Evolutionary conservation across 2,113 vertebrate genomes (phyloP), one percentile per base, ranked within the genome.

Genomic region (Phocoena sinus): DNA sequence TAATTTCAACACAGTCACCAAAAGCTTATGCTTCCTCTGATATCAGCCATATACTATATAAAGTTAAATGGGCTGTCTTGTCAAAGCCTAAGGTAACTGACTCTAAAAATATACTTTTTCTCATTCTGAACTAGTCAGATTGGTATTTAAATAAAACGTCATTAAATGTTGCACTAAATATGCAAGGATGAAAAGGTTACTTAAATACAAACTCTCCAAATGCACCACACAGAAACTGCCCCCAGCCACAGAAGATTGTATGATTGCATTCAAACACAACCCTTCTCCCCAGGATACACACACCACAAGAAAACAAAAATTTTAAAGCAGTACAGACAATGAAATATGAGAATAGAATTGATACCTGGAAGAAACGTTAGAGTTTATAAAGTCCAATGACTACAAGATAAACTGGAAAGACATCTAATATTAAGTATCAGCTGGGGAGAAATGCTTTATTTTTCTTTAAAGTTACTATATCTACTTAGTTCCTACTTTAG

Each of bases 131-230:
- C 31, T 96, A 97, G 60, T 89, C 67, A 95, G 67, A 95, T 77
- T 96, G 88, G 90, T 91, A 98, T 97, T 97, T 94, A 92, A 96
- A 56, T 50, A 83, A 92, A 97, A 96, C 8, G 10, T 96, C 90
- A 98, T 90, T 71, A 96, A 97, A 87, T 91, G 53, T 50, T 94
- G n/a, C 87, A 90, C 73, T 96, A 88, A 97, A 88, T 58, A 74
- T 73, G 41, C 74, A 92, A 97, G 53, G 33, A 94, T 50, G 18
- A 97, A 94, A 97, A 87, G 79, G 63, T 74, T 79, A 86, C 31
- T 92, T 82, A 94, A 95, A 97, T 23, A 95, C 28, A 28, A 96
- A 84, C 47, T 90, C 21, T 67, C 36, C 63, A 89, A 94, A 81
- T 10, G 7, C 67, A 88, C 67, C 58, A 88, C 81, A 91, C 0